Conservation (phyloP, 1,140 invertebrate species). For the Agrypnia vestita region DNA sequence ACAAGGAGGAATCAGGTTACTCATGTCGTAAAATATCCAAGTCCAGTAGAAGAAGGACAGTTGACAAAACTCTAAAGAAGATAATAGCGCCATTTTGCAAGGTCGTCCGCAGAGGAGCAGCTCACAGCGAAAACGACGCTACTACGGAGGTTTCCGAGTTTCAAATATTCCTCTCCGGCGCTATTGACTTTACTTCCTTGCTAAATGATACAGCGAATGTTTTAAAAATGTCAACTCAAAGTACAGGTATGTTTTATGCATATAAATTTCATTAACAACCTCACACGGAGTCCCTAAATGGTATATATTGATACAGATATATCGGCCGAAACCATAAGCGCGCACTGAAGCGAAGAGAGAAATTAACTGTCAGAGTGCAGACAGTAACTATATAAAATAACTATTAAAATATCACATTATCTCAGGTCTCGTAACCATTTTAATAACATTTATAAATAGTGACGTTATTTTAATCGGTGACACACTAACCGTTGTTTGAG, state of each 20-base stretch:
- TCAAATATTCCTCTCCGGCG: slow-evolving; percentile 70
- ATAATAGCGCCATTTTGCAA: slow-evolving; percentile 39
- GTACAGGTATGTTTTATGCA: slow-evolving; percentile 67
- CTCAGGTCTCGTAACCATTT: background rate
- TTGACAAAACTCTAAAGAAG: slow-evolving; percentile 27
- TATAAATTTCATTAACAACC: background rate
- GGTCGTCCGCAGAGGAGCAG: slow-evolving; percentile 6
- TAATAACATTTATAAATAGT: too few species aligned
- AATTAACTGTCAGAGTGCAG: too few species aligned
- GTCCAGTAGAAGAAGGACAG: slow-evolving; percentile 24
- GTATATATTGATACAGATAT: background rate
- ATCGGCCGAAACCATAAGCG: background rate
- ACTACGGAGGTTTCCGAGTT: slow-evolving; percentile 25
- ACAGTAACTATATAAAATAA: background rate
- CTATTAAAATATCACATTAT: too few species aligned
- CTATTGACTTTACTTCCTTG: slow-evolving; percentile 71
- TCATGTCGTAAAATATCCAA: slow-evolving; percentile 3
- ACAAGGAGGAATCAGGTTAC: background rate
- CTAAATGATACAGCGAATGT: slow-evolving; percentile 74
- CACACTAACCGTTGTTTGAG: too few species aligned
- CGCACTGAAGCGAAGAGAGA: too few species aligned
- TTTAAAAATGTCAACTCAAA: slow-evolving; percentile 71
- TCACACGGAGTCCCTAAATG: background rate
- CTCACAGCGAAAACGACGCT: slow-evolving; percentile 2
- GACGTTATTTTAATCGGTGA: too few species aligned